phyloP scores from a whole-genome alignment of 2,888 invertebrate genomes.

The Zonitis immaculata region DNA sequence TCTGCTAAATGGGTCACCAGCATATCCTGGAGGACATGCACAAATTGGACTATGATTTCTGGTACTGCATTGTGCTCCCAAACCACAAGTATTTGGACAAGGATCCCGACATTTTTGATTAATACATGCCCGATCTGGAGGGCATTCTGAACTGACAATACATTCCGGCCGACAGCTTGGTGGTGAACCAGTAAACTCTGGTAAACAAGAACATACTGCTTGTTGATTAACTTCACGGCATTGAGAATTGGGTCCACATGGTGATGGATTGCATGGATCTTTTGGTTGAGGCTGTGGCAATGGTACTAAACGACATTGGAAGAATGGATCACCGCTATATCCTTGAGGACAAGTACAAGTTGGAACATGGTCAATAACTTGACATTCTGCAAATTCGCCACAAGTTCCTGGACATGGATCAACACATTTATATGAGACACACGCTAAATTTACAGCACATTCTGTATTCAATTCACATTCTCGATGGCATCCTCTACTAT shows the following conservation, averaged over 20 bases:
- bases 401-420: constrained; percentile 84
- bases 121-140: constrained; percentile 74
- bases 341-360: constrained; percentile 70
- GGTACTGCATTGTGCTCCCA: constrained; percentile 75
- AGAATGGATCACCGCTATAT: constrained; percentile 79
- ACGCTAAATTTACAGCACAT: constrained; percentile 67
- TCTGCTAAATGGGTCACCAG: constrained; percentile 80
- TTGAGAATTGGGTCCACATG: constrained; percentile 84
- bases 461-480: constrained; percentile 79
- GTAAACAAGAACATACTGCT: constrained; percentile 80
- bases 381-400: constrained; percentile 73
- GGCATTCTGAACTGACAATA: constrained; percentile 82
- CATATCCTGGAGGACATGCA: constrained; percentile 76
- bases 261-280: constrained; percentile 77
- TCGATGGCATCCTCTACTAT: constrained; percentile 60
- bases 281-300: constrained; percentile 46
- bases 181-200: constrained; percentile 72
- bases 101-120: constrained; percentile 85
- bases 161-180: constrained; percentile 82
- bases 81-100: constrained; percentile 82
- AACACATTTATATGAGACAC: constrained; percentile 76
- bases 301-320: constrained; percentile 61
- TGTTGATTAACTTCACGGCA: constrained; percentile 74
- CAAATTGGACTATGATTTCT: constrained; percentile 86
- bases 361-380: constrained; percentile 73